Conservation (phyloP, 2,888 invertebrate species). For the Auanema freiburgensis region DNA sequence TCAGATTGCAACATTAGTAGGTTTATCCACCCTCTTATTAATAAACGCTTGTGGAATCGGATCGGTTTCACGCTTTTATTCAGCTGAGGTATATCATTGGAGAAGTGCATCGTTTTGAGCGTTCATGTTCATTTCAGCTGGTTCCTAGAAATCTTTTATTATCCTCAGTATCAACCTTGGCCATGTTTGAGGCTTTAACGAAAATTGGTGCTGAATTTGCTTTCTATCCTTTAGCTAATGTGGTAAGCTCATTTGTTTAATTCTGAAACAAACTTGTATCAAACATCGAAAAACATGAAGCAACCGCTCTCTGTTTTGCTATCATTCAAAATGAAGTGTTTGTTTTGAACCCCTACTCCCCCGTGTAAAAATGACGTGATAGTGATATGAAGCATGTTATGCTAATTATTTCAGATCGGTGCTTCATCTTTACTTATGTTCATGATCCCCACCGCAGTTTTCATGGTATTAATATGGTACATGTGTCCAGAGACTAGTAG, state of each 20-base stretch:
- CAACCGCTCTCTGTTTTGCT: too few relatives aligned
- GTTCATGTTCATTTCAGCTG: too few relatives aligned
- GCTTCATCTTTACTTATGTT: conserved; percentile 32
- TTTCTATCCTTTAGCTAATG: conserved; percentile 37
- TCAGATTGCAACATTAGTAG: conserved; percentile 27
- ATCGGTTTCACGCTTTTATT: conserved; percentile 39
- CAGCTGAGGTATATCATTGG: conserved; percentile 26
- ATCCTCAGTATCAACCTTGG: conserved; percentile 25
- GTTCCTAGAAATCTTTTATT: conserved; percentile 36
- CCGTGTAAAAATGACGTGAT: not conserved
- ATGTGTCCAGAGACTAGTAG: conserved; percentile 37
- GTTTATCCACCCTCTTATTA: conserved; percentile 27
- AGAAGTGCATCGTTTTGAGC: too few relatives aligned
- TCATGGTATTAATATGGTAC: conserved; percentile 33
- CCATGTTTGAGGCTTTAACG: conserved; percentile 34
- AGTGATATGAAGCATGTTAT: not conserved
- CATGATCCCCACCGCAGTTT: conserved; percentile 30
- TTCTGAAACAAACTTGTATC: not conserved
- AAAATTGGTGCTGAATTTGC: conserved; percentile 33
- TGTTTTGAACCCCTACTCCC: not conserved
- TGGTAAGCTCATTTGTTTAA: conserved; percentile 14
- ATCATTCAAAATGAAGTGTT: not conserved
- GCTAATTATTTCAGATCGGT: conserved; percentile 18
- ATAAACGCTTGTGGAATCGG: conserved; percentile 39
- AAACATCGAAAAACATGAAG: too few relatives aligned